phyloP scores from a whole-genome alignment of 2,113 vertebrate species.

The Salvelinus namaycush region DNA sequence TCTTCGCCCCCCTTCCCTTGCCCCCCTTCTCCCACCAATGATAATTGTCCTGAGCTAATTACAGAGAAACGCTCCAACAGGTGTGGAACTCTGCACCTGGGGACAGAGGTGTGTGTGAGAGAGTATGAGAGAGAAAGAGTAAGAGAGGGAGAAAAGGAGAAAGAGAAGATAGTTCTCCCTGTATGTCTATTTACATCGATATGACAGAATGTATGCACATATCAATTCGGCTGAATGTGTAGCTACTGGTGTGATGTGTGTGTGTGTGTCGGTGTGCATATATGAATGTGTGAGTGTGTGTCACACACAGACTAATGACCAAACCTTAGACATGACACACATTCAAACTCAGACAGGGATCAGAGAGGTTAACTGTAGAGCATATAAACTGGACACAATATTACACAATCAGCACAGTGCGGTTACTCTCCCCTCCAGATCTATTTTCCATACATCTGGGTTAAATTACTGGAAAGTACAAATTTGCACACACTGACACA shows the following conservation, averaged over 20 bases:
- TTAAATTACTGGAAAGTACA: slow-evolving; percentile 71
- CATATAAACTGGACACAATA: slow-evolving; percentile 26
- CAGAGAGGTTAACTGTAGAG: slow-evolving; percentile 15
- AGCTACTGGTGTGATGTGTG: not conserved
- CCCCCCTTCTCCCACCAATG: slow-evolving; percentile 50
- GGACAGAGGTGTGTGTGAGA: slow-evolving; percentile 21
- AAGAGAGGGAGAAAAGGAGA: not conserved
- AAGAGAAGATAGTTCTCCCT: slow-evolving; percentile 37
- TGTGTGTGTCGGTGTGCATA: slow-evolving; percentile 17
- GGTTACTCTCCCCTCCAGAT: slow-evolving; percentile 41
- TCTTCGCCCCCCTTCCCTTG: slow-evolving; percentile 48
- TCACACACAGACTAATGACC: not conserved
- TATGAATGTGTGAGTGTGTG: not conserved
- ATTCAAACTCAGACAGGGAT: slow-evolving; percentile 46
- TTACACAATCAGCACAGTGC: slow-evolving; percentile 47
- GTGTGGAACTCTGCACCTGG: slow-evolving; percentile 76
- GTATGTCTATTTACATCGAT: slow-evolving; percentile 42
- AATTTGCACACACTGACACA: slow-evolving; percentile 64
- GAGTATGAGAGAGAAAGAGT: not conserved
- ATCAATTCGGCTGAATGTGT: not conserved
- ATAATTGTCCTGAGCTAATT: slow-evolving; percentile 68
- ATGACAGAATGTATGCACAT: not conserved
- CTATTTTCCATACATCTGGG: slow-evolving; percentile 66
- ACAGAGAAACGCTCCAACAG: slow-evolving; percentile 75
- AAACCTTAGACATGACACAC: slow-evolving; percentile 41